Percentiles rank a stretch among this genome's conserved stretches.
phyloP scores from a whole-genome alignment of 2,113 vertebrate species.

The Rhadina sibilatrix region DNA sequence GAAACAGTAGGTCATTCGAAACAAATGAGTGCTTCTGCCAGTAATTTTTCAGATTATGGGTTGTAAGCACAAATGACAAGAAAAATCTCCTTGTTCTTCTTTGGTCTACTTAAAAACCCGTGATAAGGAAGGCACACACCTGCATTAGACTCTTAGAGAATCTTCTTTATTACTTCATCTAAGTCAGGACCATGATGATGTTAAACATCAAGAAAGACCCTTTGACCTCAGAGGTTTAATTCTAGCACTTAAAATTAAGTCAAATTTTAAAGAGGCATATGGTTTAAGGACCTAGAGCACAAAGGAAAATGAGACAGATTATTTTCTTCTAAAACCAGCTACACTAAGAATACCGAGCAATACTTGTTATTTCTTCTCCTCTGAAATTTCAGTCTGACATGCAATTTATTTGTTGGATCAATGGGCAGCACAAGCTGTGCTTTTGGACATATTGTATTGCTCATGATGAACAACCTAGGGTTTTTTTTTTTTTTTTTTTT shows the following conservation, averaged over 20 bases:
- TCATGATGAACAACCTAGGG: neutral
- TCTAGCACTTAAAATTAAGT: neutral
- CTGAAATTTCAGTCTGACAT: neutral
- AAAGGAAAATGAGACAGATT: neutral
- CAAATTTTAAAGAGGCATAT: neutral
- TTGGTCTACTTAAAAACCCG: neutral
- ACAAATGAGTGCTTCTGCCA: neutral
- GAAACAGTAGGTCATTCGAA: neutral
- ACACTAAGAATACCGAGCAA: neutral
- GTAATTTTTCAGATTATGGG: neutral
- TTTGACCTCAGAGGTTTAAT: neutral
- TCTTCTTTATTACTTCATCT: neutral
- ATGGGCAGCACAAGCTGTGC: accelerated
- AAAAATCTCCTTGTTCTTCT: neutral
- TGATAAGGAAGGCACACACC: neutral
- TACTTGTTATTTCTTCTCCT: neutral
- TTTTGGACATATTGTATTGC: neutral
- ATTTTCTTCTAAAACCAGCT: neutral
- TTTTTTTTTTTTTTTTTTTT: neutral
- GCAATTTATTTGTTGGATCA: neutral
- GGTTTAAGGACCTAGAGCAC: neutral
- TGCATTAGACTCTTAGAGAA: neutral
- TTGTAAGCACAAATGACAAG: neutral
- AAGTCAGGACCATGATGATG: neutral
- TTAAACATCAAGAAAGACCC: neutral